Base-by-base conservation (phyloP, 2,113 vertebrate species). In the Alethe castanea region DNA sequence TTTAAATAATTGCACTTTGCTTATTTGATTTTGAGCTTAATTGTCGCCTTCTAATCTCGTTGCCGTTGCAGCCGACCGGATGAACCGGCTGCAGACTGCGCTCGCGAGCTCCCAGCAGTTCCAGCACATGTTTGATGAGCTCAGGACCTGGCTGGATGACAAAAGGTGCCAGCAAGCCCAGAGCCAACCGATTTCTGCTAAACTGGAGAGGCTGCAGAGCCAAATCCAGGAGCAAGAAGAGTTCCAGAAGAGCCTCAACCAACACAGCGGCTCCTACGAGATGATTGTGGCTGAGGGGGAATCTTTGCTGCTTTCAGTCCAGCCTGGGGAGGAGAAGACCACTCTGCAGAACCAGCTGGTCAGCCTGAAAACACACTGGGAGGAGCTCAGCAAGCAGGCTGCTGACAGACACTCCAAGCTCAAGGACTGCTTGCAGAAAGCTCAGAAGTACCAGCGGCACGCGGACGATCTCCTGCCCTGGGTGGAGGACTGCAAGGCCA, bases 91-190 rank as follows among this genome's bases (percentile, higher is more conserved):
- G 52, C 99, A 99, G 97, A 98, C 98, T 4, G 99, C 99, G 3
- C 98, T 99, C 33, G 99, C 99, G 1, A 99, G 99, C 95, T 99
- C 99, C 56, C 99, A 99, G 97, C 99, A 99, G 97, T 99, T 99
- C 97, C 99, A 99, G 97, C 99, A 99, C 97, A 99, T 99, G 99
- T 99, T 99, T 81, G 98, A 99, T 94, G 99, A 99, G 91, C 96
- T 99, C 88, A 98, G 98, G 92, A 97, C 98, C 61, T 99, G 99
- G 99, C 98, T 99, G 13, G 98, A 99, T 93, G 96, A 97, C 79
- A 98, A 98, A 95, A 92, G 93, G 87, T 97, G 97, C 31, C 98
- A 98, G 86, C 97, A 97, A 97, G 60, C 97, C 57, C 97, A 96
- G 40, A 97, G 78, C 96, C 97, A 88, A 61, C 98, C 98, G 1